Evolutionary conservation across 2,888 invertebrate species (phyloP).

Genomic region (Sylvicola cinctus): DNA sequence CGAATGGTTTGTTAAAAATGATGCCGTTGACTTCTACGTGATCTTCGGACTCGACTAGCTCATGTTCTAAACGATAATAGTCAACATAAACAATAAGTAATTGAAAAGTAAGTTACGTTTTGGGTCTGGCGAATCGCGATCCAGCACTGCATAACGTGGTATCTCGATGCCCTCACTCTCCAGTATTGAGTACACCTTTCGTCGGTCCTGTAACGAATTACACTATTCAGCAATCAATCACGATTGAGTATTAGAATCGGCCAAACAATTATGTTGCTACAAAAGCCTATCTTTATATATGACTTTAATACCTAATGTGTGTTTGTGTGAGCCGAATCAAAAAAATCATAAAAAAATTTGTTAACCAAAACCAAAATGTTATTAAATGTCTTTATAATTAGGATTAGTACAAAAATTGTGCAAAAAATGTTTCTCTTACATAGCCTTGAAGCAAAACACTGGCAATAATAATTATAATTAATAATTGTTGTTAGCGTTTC

Average conservation of each 20-base stretch:
- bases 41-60: conserved; percentile 86
- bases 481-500: no score
- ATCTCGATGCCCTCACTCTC: conserved; percentile 91
- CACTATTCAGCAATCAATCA: conserved; percentile 1
- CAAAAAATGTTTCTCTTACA: no score
- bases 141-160: conserved; percentile 91
- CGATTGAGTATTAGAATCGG: not conserved
- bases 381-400: no score
- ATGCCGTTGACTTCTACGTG: conserved; percentile 93
- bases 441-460: not conserved
- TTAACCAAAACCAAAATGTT: no score
- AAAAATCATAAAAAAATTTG: no score
- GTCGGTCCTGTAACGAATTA: conserved; percentile 42
- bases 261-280: not conserved
- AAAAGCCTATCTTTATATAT: no score
- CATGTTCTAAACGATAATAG: conserved; percentile 44
- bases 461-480: no score
- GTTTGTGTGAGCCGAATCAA: no score
- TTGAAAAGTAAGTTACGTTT: conserved; percentile 40
- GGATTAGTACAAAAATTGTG: no score
- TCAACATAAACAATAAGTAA: conserved; percentile 1
- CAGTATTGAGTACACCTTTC: conserved; percentile 87
- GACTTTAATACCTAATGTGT: no score
- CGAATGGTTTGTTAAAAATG: conserved; percentile 94
- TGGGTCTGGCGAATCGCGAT: conserved; percentile 80